Conservation (phyloP, 1,140 invertebrate genomes). For the Araneus ventricosus region DNA sequence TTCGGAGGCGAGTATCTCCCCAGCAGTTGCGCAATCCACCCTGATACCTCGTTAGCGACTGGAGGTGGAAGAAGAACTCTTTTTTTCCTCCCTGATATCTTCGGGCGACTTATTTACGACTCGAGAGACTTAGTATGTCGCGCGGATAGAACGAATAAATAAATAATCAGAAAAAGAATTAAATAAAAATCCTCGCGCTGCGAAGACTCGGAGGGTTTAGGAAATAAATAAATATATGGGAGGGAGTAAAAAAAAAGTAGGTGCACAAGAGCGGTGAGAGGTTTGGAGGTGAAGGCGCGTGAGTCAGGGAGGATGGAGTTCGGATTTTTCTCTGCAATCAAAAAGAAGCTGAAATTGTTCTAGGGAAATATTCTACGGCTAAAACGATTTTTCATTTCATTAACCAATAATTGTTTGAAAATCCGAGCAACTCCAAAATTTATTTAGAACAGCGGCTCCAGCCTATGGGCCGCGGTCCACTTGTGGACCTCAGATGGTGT, state of each 20-base stretch:
- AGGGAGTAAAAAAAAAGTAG: neutral
- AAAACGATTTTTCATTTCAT: too few species aligned
- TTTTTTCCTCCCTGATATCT: slow-evolving; percentile 37
- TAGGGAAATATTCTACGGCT: too few species aligned
- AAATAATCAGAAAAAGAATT: slow-evolving; percentile 43
- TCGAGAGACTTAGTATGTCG: slow-evolving; percentile 35
- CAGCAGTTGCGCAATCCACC: neutral
- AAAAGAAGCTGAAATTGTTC: too few species aligned
- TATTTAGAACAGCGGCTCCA: too few species aligned
- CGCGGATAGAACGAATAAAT: slow-evolving; percentile 60
- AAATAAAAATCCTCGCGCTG: slow-evolving; percentile 30
- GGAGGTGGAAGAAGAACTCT: neutral
- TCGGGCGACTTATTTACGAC: slow-evolving; percentile 65
- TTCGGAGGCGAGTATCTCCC: neutral
- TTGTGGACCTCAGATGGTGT: too few species aligned
- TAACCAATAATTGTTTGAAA: too few species aligned
- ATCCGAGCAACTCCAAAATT: too few species aligned
- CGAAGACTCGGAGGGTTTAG: neutral
- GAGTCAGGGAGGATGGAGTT: neutral
- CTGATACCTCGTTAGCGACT: slow-evolving; percentile 49
- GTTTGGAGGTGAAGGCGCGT: neutral
- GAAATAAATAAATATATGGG: slow-evolving; percentile 39
- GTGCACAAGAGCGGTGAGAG: neutral
- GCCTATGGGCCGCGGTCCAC: too few species aligned
- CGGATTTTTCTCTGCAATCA: too few species aligned